Percentiles rank a stretch among this genome's conserved stretches.
Evolutionary conservation across 2,113 vertebrate genomes (phyloP).

Genomic region (Lepus timidus): DNA sequence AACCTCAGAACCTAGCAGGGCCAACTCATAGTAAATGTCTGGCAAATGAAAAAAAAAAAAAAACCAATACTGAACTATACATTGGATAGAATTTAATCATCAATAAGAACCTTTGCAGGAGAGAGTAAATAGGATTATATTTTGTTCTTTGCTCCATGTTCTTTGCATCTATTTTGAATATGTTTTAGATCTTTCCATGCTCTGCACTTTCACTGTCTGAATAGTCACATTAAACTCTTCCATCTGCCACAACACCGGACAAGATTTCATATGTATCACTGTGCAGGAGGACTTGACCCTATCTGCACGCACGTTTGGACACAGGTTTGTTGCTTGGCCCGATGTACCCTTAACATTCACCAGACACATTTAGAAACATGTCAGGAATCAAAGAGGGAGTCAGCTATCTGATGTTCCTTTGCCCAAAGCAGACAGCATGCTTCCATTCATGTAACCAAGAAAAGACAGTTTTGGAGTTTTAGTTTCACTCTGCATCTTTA

Average conservation of each 20-base stretch:
- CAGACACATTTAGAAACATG: not conserved
- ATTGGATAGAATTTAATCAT: not conserved
- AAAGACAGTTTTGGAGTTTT: not conserved
- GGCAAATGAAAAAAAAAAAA: not conserved
- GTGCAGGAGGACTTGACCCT: not conserved
- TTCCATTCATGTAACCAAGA: not conserved
- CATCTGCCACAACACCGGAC: not conserved
- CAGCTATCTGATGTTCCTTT: not conserved
- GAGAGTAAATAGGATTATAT: not conserved
- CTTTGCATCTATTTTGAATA: not conserved
- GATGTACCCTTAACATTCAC: not conserved
- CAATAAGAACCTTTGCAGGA: not conserved
- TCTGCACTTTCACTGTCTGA: not conserved
- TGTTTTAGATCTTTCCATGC: not conserved
- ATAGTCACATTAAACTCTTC: not conserved
- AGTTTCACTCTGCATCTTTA: slow-evolving; percentile 10
- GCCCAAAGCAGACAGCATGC: not conserved
- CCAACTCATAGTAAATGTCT: not conserved
- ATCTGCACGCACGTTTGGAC: not conserved
- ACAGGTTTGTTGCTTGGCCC: not conserved
- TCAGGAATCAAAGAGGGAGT: not conserved
- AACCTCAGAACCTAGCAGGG: not conserved
- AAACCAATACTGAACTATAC: not conserved
- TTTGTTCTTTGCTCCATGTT: not conserved
- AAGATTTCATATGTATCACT: not conserved